A percentile compares a stretch with the other conserved stretches of the same genome.
These are phyloP conservation scores for Phycodurus eques DNA, from an alignment of 2,113 vertebrate species.

Conservation along the genomic window DNA sequence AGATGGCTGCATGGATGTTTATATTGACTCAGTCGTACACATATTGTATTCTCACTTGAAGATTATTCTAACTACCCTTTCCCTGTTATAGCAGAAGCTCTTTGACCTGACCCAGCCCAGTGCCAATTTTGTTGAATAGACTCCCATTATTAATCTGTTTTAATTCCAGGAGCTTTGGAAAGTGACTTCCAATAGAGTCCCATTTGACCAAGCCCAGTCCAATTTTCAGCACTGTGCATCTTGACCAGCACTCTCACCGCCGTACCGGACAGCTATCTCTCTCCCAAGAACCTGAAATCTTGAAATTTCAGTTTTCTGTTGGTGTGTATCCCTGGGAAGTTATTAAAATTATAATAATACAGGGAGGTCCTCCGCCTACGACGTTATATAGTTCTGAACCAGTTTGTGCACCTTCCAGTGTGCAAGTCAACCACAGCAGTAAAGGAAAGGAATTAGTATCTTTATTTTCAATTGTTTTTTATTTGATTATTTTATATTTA, in stretches of 20 bases:
- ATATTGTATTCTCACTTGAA: not conserved
- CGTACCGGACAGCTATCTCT: not conserved
- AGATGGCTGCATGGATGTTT: not conserved
- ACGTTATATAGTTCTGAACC: not conserved
- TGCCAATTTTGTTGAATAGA: not conserved
- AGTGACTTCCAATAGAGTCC: conserved; percentile 23
- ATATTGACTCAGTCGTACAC: too few relatives aligned
- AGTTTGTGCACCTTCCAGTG: not conserved
- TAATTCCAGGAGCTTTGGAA: conserved; percentile 55
- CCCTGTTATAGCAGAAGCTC: not conserved
- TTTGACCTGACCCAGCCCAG: not conserved
- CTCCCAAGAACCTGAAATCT: not conserved
- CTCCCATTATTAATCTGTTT: not conserved
- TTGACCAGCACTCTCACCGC: conserved; percentile 1
- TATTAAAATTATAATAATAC: not conserved
- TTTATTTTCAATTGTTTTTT: not conserved
- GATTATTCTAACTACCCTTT: not conserved
- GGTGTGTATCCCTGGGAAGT: not conserved
- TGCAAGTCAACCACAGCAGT: not conserved
- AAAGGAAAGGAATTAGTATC: not conserved
- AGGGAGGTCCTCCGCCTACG: too few relatives aligned
- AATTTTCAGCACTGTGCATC: not conserved
- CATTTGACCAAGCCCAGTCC: not conserved
- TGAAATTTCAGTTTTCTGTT: not conserved
- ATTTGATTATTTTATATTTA: not conserved